Evolutionary conservation across 1,140 invertebrate species (phyloP).

Genomic region (Drosophila elegans): DNA sequence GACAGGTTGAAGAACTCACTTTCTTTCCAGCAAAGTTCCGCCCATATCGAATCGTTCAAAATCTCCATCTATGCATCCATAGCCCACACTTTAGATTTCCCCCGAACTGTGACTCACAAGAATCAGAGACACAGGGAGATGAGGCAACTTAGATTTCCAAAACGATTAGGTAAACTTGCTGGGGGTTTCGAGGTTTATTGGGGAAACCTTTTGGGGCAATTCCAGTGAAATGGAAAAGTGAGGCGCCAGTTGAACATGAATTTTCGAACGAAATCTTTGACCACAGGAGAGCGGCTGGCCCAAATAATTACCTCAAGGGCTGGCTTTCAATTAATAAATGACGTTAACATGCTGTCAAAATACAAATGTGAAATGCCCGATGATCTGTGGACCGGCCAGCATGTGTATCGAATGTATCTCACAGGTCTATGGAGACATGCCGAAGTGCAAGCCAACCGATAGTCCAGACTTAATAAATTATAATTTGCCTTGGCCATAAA

Average conservation of each 20-base stretch:
- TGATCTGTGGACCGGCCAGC: slow-evolving; percentile 62
- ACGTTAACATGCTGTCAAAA: slow-evolving; percentile 83
- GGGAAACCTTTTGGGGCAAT: slow-evolving; percentile 49
- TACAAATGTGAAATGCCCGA: slow-evolving; percentile 66
- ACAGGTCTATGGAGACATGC: slow-evolving; percentile 56
- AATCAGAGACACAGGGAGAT: slow-evolving; percentile 23
- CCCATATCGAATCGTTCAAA: slow-evolving; percentile 58
- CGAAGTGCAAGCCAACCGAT: slow-evolving; percentile 50
- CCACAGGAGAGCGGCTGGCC: slow-evolving; percentile 56
- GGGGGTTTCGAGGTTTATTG: slow-evolving; percentile 27
- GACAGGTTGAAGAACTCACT: slow-evolving; percentile 67
- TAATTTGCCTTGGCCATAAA: slow-evolving; percentile 69
- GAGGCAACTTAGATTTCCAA: slow-evolving; percentile 68
- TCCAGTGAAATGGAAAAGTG: slow-evolving; percentile 74
- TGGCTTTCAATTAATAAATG: slow-evolving; percentile 80
- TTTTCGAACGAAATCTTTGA: slow-evolving; percentile 64
- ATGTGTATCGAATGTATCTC: slow-evolving; percentile 62
- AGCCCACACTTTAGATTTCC: slow-evolving; percentile 71
- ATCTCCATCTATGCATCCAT: slow-evolving; percentile 24
- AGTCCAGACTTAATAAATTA: slow-evolving; percentile 76
- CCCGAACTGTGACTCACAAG: slow-evolving; percentile 54
- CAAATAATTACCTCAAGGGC: slow-evolving; percentile 62
- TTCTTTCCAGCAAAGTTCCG: slow-evolving; percentile 61
- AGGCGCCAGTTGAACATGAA: slow-evolving; percentile 56
- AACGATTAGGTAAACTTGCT: slow-evolving; percentile 66